These are phyloP conservation scores for Bombycilla garrulus DNA, from an alignment of 2,113 vertebrate species.

Conservation along the genomic window DNA sequence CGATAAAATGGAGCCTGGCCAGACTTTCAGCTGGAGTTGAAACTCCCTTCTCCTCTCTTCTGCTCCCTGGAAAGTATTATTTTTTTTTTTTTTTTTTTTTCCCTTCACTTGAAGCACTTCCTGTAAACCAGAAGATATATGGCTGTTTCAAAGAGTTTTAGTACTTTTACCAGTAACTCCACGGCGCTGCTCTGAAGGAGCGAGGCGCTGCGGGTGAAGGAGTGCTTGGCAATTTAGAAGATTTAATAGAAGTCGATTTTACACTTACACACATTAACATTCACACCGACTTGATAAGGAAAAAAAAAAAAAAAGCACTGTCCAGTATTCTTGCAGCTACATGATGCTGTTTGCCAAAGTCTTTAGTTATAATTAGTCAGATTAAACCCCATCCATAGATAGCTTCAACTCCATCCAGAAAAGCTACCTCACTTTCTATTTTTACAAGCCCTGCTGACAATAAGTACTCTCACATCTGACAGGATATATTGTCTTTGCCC, in stretches of 20 bases:
- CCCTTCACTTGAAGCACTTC: slow-evolving; percentile 33
- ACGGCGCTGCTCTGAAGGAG: not conserved
- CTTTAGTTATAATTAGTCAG: slow-evolving; percentile 52
- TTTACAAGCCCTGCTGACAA: slow-evolving; percentile 66
- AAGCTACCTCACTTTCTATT: slow-evolving; percentile 65
- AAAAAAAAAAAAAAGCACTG: not conserved
- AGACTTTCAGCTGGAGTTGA: not conserved
- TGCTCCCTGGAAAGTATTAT: not conserved
- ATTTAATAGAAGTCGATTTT: slow-evolving; percentile 70
- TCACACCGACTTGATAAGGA: not conserved
- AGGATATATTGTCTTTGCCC: slow-evolving; percentile 64
- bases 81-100: not conserved
- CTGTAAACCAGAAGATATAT: slow-evolving; percentile 66
- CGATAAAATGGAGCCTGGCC: not conserved
- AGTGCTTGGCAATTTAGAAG: slow-evolving; percentile 61
- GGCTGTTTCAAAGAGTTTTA: slow-evolving; percentile 53
- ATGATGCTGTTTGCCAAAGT: slow-evolving; percentile 54
- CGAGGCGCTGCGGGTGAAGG: slow-evolving; percentile 31
- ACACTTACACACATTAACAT: slow-evolving; percentile 67
- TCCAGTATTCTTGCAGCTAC: slow-evolving; percentile 22
- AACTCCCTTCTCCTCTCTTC: not conserved
- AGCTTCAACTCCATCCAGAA: slow-evolving; percentile 57
- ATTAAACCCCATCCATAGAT: slow-evolving; percentile 55
- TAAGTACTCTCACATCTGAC: slow-evolving; percentile 63
- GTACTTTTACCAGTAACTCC: slow-evolving; percentile 64